A percentile compares a stretch with the other conserved stretches of the same genome.
These are phyloP conservation scores for Parnassius glacialis DNA, from an alignment of 2,888 invertebrate species.

Conservation along the genomic window DNA sequence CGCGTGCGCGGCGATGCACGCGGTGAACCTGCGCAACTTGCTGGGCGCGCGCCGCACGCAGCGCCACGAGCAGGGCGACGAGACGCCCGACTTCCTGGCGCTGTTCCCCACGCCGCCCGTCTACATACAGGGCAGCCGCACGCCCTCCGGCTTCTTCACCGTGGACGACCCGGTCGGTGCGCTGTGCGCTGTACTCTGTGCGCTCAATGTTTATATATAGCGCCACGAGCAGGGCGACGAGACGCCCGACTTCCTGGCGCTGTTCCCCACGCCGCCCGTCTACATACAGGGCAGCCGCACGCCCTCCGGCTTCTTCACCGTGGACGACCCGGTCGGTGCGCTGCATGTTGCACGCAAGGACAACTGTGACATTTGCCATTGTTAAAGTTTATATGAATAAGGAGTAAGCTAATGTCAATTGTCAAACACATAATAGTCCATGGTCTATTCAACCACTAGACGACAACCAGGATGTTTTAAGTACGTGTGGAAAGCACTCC, in stretches of 20 bases:
- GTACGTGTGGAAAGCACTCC: no score
- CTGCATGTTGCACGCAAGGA: conserved; percentile 17
- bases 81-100: conserved; percentile 96
- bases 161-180: conserved; percentile 92
- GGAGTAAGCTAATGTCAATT: no score
- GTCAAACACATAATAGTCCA: no score
- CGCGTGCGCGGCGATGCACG: conserved; percentile 98
- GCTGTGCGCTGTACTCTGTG: conserved; percentile 85
- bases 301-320: conserved; percentile 97
- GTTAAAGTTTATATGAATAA: no score
- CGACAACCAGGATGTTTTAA: no score
- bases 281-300: conserved; percentile 99
- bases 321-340: conserved; percentile 88
- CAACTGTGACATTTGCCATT: no score
- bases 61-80: conserved; percentile 98
- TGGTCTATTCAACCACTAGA: no score
- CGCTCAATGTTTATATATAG: conserved; percentile 84
- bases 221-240: conserved; percentile 99
- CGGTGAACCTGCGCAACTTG: conserved; percentile 97
- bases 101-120: conserved; percentile 94
- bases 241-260: conserved; percentile 94
- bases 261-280: conserved; percentile 94
- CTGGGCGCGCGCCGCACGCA: conserved; percentile 96
- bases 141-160: conserved; percentile 97
- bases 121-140: conserved; percentile 98